These are phyloP conservation scores for Ethmia dodecea DNA, from an alignment of 2,888 invertebrate genomes.

Conservation along the genomic window DNA sequence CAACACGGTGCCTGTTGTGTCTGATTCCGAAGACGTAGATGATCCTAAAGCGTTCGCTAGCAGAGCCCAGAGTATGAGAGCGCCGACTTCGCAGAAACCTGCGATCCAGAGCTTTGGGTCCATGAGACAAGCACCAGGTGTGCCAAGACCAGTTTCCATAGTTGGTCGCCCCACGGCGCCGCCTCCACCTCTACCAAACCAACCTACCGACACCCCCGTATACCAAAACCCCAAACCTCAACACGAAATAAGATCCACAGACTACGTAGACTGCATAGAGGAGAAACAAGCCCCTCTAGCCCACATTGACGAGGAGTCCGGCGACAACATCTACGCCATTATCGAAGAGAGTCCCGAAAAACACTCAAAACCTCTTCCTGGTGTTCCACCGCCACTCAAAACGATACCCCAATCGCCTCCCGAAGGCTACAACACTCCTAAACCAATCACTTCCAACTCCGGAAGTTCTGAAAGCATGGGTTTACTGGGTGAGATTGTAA, in stretches of 20 bases:
- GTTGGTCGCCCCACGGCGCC: slow-evolving; percentile 85
- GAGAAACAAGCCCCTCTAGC: slow-evolving; percentile 79
- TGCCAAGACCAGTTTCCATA: slow-evolving; percentile 86
- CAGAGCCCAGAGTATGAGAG: slow-evolving; percentile 90
- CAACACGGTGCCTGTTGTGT: slow-evolving; percentile 79
- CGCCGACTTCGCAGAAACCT: slow-evolving; percentile 75
- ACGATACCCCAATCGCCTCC: slow-evolving; percentile 60
- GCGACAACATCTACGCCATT: slow-evolving; percentile 91
- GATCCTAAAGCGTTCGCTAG: slow-evolving; percentile 80
- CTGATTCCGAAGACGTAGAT: slow-evolving; percentile 69
- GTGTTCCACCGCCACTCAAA: slow-evolving; percentile 47
- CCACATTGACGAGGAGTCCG: slow-evolving; percentile 80
- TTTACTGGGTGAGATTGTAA: slow-evolving; percentile 90
- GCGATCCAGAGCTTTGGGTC: slow-evolving; percentile 88
- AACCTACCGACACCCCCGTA: slow-evolving; percentile 60
- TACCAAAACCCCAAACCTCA: slow-evolving; percentile 76
- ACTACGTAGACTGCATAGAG: slow-evolving; percentile 89
- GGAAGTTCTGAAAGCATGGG: slow-evolving; percentile 85
- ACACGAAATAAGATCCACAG: slow-evolving; percentile 56
- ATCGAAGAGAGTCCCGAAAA: slow-evolving; percentile 86
- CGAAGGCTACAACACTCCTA: slow-evolving; percentile 66
- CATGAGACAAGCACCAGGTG: slow-evolving; percentile 83
- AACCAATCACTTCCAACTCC: slow-evolving; percentile 57
- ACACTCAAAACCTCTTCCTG: slow-evolving; percentile 52
- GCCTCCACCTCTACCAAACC: slow-evolving; percentile 83